Base-by-base conservation (phyloP, 2,797 vertebrate genomes). In the Lepilemur septentrionalis region DNA sequence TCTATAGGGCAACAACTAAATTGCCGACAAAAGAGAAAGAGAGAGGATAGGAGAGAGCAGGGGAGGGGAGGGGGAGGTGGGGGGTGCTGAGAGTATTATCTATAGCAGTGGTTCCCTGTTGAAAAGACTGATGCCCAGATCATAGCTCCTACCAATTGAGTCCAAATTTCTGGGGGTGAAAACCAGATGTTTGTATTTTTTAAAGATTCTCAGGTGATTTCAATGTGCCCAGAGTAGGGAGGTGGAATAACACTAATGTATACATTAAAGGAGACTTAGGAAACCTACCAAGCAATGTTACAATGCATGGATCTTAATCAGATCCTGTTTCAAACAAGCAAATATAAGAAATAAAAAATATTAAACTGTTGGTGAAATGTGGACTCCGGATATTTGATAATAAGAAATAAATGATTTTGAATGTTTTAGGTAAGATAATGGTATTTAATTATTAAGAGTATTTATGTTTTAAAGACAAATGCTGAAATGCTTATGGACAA, bases 21-120 rank as follows among this genome's bases (percentile, higher is more conserved):
- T 35, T 35, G 1, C 35, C 38, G 38, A 22, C 4, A 15, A 85
- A 15, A 84, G 1, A 59, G 30, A n/a, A 22, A 59, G 4, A 50
- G 41, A 59, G 17, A 61, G 23, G 35, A 5, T 4, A 43, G 5
- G 20, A 9, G 12, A 32, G 18, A 7, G 13, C 7, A 4, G 12
- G 2, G n/a, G 48, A 32, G 1, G 10, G 7, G 23, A 38, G 23
- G 17, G 4, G 8, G 15, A 10, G 13, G 9, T 9, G 4, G 11
- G 22, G 17, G 63, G 38, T 38, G 38, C 7, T 17, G 63, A 65
- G 11, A 7, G 32, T 25, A 5, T 25, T 17, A 32, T 14, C 15
- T 14, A 59, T 2, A 91, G 22, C 30, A 70, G 13, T 48, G 5
- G 13, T 87, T 70, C 2, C 55, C 17, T 86, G 15, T 50, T 48